Percentiles rank a stretch among this genome's conserved stretches.
These are phyloP conservation scores for Ibidorhyncha struthersii DNA, from an alignment of 2,113 vertebrate genomes.

Conservation along the genomic window DNA sequence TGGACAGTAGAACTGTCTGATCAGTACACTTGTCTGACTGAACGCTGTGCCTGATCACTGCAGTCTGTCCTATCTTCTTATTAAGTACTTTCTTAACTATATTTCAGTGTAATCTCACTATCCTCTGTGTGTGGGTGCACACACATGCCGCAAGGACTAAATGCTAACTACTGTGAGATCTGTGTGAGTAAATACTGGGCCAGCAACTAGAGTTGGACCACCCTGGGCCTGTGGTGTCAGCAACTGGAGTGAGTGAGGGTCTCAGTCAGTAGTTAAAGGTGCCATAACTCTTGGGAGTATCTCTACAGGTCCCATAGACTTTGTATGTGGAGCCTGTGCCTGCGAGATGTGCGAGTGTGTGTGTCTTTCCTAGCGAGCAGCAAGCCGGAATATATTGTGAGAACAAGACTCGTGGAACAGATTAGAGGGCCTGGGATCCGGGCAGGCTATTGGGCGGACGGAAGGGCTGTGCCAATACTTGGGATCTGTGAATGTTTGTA, in stretches of 20 bases:
- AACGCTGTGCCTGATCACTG: not conserved
- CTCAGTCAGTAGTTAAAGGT: not conserved
- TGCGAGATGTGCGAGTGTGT: not conserved
- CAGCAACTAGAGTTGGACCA: not conserved
- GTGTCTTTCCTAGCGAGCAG: accelerated
- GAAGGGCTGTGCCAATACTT: not conserved
- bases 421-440: not conserved
- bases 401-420: not conserved
- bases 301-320: not conserved
- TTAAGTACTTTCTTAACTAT: not conserved
- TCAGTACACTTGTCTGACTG: not conserved
- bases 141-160: not conserved
- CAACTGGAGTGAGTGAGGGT: not conserved
- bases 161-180: not conserved
- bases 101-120: not conserved
- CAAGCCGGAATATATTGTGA: not conserved
- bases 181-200: not conserved
- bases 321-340: not conserved
- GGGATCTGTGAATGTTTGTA: accelerated
- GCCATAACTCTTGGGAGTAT: not conserved
- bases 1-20: not conserved
- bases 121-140: not conserved
- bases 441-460: not conserved
- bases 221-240: not conserved
- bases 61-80: not conserved